These are phyloP conservation scores for Salvator merianae DNA, from an alignment of 2,113 vertebrate genomes.

Conservation along the genomic window DNA sequence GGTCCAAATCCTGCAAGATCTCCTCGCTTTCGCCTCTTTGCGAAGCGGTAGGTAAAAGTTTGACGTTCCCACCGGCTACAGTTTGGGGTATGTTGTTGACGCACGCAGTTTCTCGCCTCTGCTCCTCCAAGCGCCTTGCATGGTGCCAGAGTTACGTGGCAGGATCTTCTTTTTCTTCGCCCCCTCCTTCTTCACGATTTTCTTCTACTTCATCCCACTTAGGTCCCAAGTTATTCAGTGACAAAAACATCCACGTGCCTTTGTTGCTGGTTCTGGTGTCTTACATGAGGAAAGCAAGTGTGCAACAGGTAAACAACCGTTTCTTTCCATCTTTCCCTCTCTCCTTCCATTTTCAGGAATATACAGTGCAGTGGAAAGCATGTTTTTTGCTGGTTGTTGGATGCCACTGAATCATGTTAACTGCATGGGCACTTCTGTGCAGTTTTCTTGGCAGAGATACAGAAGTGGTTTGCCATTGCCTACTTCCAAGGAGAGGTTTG, in stretches of 20 bases:
- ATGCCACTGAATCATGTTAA: too few relatives aligned
- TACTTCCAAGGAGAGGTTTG: too few relatives aligned
- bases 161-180: neutral
- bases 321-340: neutral
- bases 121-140: neutral
- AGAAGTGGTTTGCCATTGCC: too few relatives aligned
- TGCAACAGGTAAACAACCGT: slow-evolving; percentile 85
- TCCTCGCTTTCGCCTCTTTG: slow-evolving; percentile 81
- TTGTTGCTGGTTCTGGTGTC: slow-evolving; percentile 83
- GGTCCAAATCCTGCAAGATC: slow-evolving; percentile 88
- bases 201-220: slow-evolving; percentile 16
- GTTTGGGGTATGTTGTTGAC: neutral
- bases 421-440: too few relatives aligned
- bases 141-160: neutral
- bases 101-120: neutral
- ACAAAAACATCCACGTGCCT: slow-evolving; percentile 82
- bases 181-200: neutral
- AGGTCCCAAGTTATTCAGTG: slow-evolving; percentile 85
- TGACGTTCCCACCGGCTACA: too few relatives aligned
- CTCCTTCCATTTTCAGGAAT: neutral
- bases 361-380: neutral
- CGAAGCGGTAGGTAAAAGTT: slow-evolving; percentile 76
- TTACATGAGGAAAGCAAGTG: slow-evolving; percentile 75
- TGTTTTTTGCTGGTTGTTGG: too few relatives aligned
- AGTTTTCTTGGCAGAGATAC: too few relatives aligned